Evolutionary conservation across 2,113 vertebrate species (phyloP).

Genomic region (Platichthys stellatus): DNA sequence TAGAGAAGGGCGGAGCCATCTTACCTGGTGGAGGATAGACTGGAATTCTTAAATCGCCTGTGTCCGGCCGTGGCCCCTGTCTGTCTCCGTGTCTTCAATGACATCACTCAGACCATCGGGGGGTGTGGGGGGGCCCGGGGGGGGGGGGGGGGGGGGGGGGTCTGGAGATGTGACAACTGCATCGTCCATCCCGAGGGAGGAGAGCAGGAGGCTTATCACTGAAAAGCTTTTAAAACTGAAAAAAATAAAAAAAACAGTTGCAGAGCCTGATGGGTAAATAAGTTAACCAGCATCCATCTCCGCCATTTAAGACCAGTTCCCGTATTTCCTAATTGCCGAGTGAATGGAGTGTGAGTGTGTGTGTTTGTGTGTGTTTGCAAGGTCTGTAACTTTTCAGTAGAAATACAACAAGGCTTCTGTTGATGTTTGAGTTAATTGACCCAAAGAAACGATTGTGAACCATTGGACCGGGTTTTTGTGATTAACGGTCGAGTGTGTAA

Average conservation of each 20-base stretch:
- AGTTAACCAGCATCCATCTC: constrained; percentile 76
- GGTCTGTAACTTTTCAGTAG: constrained; percentile 6
- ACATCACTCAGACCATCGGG: constrained; percentile 55
- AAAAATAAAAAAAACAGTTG: constrained; percentile 30
- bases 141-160: background rate
- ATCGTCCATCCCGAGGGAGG: constrained; percentile 61
- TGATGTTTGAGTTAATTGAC: background rate
- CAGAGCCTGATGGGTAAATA: constrained; percentile 77
- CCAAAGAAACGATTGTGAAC: too few relatives aligned
- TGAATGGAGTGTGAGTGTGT: constrained; percentile 24
- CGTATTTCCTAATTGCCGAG: constrained; percentile 65
- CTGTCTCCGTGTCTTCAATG: constrained; percentile 51
- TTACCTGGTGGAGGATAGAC: too few relatives aligned
- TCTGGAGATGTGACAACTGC: constrained; percentile 50
- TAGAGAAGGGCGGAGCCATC: too few relatives aligned
- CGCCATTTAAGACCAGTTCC: constrained; percentile 73
- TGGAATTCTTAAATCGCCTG: too few relatives aligned
- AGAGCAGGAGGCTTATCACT: constrained; percentile 77
- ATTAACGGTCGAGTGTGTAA: too few relatives aligned
- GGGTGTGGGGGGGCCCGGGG: background rate
- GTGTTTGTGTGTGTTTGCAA: constrained; percentile 18
- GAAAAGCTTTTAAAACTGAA: constrained; percentile 71
- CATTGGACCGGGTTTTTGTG: too few relatives aligned
- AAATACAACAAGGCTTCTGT: background rate
- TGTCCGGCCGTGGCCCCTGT: constrained; percentile 34